Evolutionary conservation across 2,888 invertebrate genomes (phyloP).

Genomic region (Adelphocoris suturalis): DNA sequence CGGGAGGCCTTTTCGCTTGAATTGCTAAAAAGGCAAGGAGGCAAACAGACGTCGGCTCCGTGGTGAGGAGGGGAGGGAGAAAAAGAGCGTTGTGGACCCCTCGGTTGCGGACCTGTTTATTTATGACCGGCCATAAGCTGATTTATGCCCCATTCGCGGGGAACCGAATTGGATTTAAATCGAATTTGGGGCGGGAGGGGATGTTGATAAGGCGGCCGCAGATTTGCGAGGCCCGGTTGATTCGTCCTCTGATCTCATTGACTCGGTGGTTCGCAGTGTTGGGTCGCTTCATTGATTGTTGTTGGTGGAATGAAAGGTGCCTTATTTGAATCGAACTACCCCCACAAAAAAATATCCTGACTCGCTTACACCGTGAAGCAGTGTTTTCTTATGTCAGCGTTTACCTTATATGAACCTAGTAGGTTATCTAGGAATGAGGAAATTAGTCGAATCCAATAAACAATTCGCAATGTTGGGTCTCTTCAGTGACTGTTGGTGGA

Average conservation of each 20-base stretch:
- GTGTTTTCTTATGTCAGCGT: no score
- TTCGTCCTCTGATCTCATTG: conserved; percentile 21
- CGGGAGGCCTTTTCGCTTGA: conserved; percentile 24
- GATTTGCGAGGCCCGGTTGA: conserved; percentile 10
- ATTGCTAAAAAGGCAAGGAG: conserved; percentile 30
- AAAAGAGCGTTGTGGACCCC: not conserved
- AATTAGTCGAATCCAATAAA: no score
- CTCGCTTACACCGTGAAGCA: no score
- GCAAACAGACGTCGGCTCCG: conserved; percentile 29
- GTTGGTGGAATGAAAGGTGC: not conserved
- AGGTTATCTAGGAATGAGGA: no score
- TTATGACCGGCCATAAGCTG: conserved; percentile 39
- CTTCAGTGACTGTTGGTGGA: not conserved
- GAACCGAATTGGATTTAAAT: conserved; percentile 39
- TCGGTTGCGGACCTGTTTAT: not conserved
- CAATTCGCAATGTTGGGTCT: not conserved
- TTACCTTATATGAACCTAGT: no score
- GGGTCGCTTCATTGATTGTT: not conserved
- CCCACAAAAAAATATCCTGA: no score
- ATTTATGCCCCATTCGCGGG: conserved; percentile 24
- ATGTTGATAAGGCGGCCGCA: conserved; percentile 38
- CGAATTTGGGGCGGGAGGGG: not conserved
- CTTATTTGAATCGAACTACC: not conserved
- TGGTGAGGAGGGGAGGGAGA: not conserved
- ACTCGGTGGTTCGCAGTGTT: not conserved